Conservation (phyloP, 1,140 invertebrate genomes). For the Drosophila aff. region DNA sequence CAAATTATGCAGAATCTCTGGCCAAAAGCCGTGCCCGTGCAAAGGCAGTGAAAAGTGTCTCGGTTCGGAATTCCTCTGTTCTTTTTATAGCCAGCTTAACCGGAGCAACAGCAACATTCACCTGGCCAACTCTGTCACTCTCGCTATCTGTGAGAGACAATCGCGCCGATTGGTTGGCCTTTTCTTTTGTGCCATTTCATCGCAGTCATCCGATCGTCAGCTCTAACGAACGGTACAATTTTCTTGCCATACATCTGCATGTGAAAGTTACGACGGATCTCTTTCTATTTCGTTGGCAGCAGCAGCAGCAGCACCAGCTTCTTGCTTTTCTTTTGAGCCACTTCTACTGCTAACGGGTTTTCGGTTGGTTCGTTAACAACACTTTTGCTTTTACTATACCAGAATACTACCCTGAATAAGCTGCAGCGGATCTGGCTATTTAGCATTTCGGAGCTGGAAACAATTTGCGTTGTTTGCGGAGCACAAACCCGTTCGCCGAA, state of each 20-base stretch:
- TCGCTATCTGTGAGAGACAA: conserved; percentile 53
- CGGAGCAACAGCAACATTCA: conserved; percentile 31
- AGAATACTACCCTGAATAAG: conserved; percentile 9
- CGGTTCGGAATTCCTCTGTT: conserved; percentile 9
- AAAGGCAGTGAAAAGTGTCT: conserved; percentile 50
- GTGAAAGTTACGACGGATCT: conserved; percentile 72
- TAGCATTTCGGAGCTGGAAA: conserved; percentile 64
- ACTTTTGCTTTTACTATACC: conserved; percentile 72
- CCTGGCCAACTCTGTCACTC: conserved; percentile 39
- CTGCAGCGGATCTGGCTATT: conserved; percentile 58
- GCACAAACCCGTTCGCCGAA: conserved; percentile 57
- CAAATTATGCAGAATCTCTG: conserved; percentile 28
- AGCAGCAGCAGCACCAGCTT: conserved; percentile 24
- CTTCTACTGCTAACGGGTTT: conserved; percentile 70
- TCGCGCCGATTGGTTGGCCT: conserved; percentile 29
- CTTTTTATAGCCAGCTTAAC: conserved; percentile 10
- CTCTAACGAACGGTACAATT: conserved; percentile 67
- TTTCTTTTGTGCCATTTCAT: conserved; percentile 59
- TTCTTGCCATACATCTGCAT: conserved; percentile 49
- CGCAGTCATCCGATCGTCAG: conserved; percentile 36
- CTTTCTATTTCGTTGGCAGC: conserved; percentile 57
- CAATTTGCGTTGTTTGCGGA: conserved; percentile 62
- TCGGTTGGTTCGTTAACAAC: conserved; percentile 37
- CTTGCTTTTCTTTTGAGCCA: conserved; percentile 52
- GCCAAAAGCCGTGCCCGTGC: conserved; percentile 5